phyloP scores from a whole-genome alignment of 2,888 invertebrate genomes.

The Litoditis marina region DNA sequence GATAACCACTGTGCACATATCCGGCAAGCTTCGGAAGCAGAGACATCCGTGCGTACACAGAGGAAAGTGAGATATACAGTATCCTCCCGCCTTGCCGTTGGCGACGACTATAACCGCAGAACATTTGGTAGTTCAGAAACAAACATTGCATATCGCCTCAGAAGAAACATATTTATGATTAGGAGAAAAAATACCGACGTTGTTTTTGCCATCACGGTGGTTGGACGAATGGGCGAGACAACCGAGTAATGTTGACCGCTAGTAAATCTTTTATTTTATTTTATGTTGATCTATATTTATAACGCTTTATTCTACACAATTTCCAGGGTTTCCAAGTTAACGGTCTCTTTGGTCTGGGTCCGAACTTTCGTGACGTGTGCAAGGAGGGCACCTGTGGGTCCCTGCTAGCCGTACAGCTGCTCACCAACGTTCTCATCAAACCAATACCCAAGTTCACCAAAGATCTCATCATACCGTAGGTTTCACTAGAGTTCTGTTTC shows the following conservation, averaged over 20 bases:
- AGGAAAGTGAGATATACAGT: too few species aligned
- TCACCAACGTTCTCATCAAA: conserved; percentile 65
- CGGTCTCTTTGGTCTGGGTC: conserved; percentile 61
- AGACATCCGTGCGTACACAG: too few species aligned
- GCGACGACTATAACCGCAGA: neutral
- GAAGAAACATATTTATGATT: too few species aligned
- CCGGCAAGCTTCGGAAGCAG: too few species aligned
- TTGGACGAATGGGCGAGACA: too few species aligned
- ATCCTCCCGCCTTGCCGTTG: too few species aligned
- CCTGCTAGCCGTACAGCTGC: conserved; percentile 64
- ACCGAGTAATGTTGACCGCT: too few species aligned
- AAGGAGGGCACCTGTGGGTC: conserved; percentile 64
- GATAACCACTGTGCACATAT: too few species aligned
- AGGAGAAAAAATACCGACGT: too few species aligned
- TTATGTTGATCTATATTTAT: neutral
- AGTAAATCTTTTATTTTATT: neutral
- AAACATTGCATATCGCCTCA: too few species aligned
- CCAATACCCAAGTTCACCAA: conserved; percentile 65
- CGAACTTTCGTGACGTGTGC: conserved; percentile 63
- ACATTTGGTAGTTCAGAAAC: too few species aligned
- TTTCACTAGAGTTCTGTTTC: conserved; percentile 19
- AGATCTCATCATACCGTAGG: conserved; percentile 62
- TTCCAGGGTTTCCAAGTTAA: conserved; percentile 44
- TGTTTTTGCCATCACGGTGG: too few species aligned
- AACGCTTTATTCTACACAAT: neutral